These are phyloP conservation scores for Drosophila seguyi DNA, from an alignment of 1,140 invertebrate species.

Conservation along the genomic window DNA sequence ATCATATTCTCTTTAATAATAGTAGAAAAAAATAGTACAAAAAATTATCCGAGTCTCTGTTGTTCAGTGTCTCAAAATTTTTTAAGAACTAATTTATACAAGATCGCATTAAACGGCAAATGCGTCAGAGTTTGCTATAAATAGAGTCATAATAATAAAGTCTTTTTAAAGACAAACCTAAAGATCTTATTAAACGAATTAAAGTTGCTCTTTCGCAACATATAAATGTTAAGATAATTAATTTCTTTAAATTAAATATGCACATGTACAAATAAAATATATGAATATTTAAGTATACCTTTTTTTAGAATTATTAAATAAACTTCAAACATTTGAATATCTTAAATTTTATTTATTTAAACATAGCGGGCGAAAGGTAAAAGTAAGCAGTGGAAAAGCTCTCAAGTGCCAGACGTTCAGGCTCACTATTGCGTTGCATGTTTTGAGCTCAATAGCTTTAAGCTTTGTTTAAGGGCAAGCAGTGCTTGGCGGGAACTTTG, in stretches of 20 bases:
- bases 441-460: not conserved
- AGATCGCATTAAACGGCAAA: conserved; percentile 13
- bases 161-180: not conserved
- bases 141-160: conserved; percentile 2
- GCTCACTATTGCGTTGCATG: not conserved
- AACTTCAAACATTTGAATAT: not conserved
- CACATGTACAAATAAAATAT: not conserved
- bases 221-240: not conserved
- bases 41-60: not conserved
- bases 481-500: conserved; percentile 5
- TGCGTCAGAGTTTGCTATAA: conserved; percentile 23
- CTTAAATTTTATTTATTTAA: not conserved
- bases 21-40: not conserved
- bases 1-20: not conserved
- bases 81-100: conserved; percentile 12
- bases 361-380: not conserved
- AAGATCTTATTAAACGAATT: not conserved
- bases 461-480: not conserved
- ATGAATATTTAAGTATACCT: not conserved
- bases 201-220: not conserved
- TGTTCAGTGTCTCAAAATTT: not conserved
- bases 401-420: not conserved
- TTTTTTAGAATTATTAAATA: not conserved
- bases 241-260: not conserved
- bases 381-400: conserved; percentile 7